Conservation (phyloP, 2,797 vertebrate species). For the Apogon talboti region DNA sequence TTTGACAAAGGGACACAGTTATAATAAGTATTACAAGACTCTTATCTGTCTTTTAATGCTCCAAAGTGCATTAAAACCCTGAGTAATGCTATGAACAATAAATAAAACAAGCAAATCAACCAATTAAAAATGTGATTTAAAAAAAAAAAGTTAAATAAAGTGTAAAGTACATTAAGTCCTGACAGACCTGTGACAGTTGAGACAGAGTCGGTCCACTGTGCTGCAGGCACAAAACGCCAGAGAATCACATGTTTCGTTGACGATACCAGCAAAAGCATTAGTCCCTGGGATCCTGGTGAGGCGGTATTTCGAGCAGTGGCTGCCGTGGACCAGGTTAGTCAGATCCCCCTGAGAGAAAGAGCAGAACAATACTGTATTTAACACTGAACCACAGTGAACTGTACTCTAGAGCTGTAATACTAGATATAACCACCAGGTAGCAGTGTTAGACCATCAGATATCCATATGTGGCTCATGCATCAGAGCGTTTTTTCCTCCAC, state of each 20-base stretch:
- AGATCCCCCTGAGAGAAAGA: conserved; percentile 89
- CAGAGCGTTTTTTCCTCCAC: too few species aligned
- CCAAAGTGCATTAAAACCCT: too few species aligned
- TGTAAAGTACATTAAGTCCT: not conserved
- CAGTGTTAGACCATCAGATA: conserved; percentile 25
- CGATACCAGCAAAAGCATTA: conserved; percentile 96
- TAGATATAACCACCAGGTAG: conserved; percentile 58
- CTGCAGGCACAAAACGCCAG: conserved; percentile 98
- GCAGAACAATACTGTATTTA: too few species aligned
- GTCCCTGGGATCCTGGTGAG: conserved; percentile 95
- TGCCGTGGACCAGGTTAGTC: conserved; percentile 97
- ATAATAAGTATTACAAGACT: too few species aligned
- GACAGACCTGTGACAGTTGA: conserved; percentile 96
- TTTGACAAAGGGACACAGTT: too few species aligned
- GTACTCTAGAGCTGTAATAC: conserved; percentile 9
- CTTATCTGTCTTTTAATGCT: too few species aligned
- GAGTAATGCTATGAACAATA: too few species aligned
- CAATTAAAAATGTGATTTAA: too few species aligned
- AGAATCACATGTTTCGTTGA: conserved; percentile 97
- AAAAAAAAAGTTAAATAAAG: not conserved
- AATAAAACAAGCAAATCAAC: too few species aligned
- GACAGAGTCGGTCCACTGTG: conserved; percentile 97
- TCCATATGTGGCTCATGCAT: not conserved
- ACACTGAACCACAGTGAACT: too few species aligned
- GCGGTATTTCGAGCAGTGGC: conserved; percentile 96